Base-by-base conservation (phyloP, 2,113 vertebrate species). In the Hippotragus niger region DNA sequence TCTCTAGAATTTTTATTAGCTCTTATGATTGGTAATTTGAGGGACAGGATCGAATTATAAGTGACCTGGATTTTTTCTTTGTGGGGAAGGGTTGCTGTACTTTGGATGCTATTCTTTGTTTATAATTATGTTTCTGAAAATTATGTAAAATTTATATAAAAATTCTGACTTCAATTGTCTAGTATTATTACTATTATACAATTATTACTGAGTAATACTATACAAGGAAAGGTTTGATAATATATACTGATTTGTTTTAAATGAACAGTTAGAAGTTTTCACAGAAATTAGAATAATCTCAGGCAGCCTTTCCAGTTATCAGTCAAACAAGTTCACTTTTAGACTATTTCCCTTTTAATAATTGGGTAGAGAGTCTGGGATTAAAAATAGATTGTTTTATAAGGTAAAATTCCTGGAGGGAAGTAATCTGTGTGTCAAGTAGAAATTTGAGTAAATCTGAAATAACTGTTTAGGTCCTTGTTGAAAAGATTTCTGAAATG, bases 371-470 rank as follows among this genome's bases (percentile, higher is more conserved):
- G 12, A 60, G 12, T 83, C 53, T 85, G 23, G 23, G 76, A 52
- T 85, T 85, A 88, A 64, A 96, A 92, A 83, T 53, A 93, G 43
- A 91, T 96, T 64, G 36, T 85, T 97, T 97, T 90, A 71, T 81
- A 71, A 93, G 47, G 67, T 43, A 94, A 80, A 92, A 62, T 19
- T 83, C 21, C 50, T 92, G 14, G 82, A 88, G 45, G 45, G 58
- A 85, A 95, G 64, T 36, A 94, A 93, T 33, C 45, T 40, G 45
- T 88, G 21, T 95, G 21, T 45, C 83, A 92, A 60, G 17, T 55
- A 55, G 50, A 84, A 92, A 76, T 25, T 62, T 95, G 64, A 95
- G 53, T 86, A 87, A 64, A 83, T 40, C 25, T 83, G 55, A 90
- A 97, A 85, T 87, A 94, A 19, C 87, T 83, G 19, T 57, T 84